Evolutionary conservation across 30 jellyfish, hydroid and myxozoan genomes (phyloP).

Genomic region (Turritopsis dohrnii): DNA sequence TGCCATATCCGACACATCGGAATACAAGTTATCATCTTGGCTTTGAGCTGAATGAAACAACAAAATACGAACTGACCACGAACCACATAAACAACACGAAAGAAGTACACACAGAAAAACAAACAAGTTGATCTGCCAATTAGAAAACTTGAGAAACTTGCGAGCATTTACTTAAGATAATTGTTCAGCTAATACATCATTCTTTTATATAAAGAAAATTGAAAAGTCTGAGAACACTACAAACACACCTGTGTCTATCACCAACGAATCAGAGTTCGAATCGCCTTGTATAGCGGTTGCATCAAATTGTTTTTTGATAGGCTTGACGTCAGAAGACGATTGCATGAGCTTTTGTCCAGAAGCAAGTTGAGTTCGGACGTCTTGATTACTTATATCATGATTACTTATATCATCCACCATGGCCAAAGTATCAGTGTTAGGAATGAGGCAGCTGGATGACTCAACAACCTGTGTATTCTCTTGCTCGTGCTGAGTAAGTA

Average conservation of each 20-base stretch:
- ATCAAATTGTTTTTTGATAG: neutral
- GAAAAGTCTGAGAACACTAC: neutral
- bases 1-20: neutral
- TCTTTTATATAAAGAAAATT: no score
- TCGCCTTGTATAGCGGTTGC: neutral
- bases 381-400: neutral
- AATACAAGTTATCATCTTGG: neutral
- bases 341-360: neutral
- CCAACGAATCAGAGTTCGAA: neutral
- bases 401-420: neutral
- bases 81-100: neutral
- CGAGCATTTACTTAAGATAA: no score
- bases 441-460: neutral
- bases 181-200: no score
- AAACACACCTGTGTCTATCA: neutral
- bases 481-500: neutral
- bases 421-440: neutral
- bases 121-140: no score
- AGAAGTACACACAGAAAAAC: no score
- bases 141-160: no score
- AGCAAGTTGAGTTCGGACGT: neutral
- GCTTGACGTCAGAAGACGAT: neutral
- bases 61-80: neutral
- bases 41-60: neutral
- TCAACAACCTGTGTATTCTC: no score